Base-by-base conservation (phyloP, 2,797 vertebrate species). In the Pyrocephalus nanus region DNA sequence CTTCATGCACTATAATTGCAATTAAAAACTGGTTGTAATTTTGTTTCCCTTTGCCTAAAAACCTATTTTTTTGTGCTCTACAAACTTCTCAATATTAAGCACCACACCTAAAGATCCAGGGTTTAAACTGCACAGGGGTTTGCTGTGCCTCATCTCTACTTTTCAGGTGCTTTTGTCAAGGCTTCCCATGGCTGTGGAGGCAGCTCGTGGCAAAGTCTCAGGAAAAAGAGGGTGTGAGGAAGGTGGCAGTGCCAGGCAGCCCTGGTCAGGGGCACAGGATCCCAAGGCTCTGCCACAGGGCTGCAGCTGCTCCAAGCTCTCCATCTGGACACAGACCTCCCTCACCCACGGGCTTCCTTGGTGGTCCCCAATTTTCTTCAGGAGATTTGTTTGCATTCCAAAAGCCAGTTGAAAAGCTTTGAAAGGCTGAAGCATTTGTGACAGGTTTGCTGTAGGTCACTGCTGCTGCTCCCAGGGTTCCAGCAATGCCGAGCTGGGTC, bases 281-380 rank as follows among this genome's bases (percentile, higher is more conserved):
- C n/a, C n/a, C 2, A 19, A 48, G n/a, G 64, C 45, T 66, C 32
- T 48, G 45, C 61, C 61, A 32, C 40, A 42, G 40, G 40, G 60
- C 60, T 42, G 60, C 60, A 43, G 61, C 61, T 62, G 61, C 40
- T 62, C 61, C 61, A 43, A 62, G 61, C 10, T 19, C 58, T 60
- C 17, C 2, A 2, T 61, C 23, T 64, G 30, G 61, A 32, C 15
- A 43, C 42, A 16, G 40, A 64, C 21, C 15, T 38, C 47, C 7
- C 21, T 32, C 23, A 34, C 38, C 6, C 0, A 6, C 0, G 9
- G 71, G 40, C 32, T 26, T 57, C 62, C 22, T 0, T 7, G n/a
- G 8, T 19, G 16, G 27, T 30, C 32, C 50, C 15, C 16, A 18
- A 1, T 13, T 58, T 36, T 53, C 50, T 43, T 34, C 34, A 16